Conservation (phyloP, 2,797 vertebrate genomes). For the Sparidentex hasta region DNA sequence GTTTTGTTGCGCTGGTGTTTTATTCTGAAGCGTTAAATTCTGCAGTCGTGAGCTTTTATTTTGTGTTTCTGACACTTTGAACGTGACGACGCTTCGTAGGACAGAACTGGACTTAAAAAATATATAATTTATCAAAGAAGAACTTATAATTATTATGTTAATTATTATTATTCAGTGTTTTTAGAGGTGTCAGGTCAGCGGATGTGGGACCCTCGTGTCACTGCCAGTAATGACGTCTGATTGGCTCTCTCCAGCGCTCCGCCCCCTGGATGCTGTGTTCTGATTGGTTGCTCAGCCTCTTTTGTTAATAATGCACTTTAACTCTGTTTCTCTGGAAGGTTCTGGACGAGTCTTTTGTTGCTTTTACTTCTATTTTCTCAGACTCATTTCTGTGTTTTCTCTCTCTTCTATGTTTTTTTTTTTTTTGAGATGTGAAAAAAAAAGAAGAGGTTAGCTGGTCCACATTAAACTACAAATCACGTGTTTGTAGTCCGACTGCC, state of each 20-base stretch:
- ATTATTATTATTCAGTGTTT: too few species aligned
- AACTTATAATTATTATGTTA: too few species aligned
- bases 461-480: neutral
- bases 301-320: constrained; percentile 61
- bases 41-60: too few species aligned
- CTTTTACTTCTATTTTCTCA: neutral
- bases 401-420: neutral
- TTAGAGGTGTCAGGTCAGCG: too few species aligned
- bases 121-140: too few species aligned
- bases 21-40: too few species aligned
- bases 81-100: too few species aligned
- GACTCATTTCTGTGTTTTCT: neutral
- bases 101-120: too few species aligned
- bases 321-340: constrained; percentile 46
- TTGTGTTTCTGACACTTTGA: too few species aligned
- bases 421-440: neutral
- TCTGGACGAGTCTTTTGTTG: constrained; percentile 13
- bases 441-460: neutral
- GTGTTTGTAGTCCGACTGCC: neutral
- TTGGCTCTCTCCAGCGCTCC: constrained; percentile 5
- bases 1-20: too few species aligned
- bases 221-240: constrained; percentile 55
- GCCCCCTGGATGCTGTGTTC: constrained; percentile 15
- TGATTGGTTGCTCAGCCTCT: constrained; percentile 33
- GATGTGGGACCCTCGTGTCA: constrained; percentile 11